phyloP scores from a whole-genome alignment of 2,888 invertebrate genomes.

The Bembecia ichneumoniformis region DNA sequence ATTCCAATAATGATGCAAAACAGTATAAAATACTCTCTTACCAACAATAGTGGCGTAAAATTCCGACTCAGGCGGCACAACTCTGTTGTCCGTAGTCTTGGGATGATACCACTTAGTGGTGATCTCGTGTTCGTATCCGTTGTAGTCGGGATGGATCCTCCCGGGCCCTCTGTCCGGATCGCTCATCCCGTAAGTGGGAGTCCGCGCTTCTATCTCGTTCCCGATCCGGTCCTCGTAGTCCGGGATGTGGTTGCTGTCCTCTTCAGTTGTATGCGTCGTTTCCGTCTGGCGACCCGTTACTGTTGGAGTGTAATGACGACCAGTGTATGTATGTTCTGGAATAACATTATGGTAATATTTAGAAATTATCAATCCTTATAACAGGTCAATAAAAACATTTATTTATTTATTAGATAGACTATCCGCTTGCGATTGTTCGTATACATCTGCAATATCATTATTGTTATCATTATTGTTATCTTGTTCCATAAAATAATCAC shows the following conservation, averaged over 20 bases:
- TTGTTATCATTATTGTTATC: no score
- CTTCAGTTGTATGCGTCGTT: constrained; percentile 60
- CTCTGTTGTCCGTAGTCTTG: constrained; percentile 58
- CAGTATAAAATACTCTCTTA: constrained; percentile 21
- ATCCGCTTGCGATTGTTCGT: no score
- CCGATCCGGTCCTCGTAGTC: constrained; percentile 48
- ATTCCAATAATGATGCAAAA: no score
- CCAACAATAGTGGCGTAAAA: constrained; percentile 65
- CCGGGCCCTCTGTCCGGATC: constrained; percentile 32
- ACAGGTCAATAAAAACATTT: no score
- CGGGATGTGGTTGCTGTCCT: constrained; percentile 53
- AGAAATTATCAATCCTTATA: no score
- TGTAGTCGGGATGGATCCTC: constrained; percentile 48
- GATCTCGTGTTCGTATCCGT: constrained; percentile 53
- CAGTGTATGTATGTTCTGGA: constrained; percentile 47
- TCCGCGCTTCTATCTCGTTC: constrained; percentile 45
- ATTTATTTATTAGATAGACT: no score
- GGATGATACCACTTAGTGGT: constrained; percentile 65
- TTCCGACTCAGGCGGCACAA: constrained; percentile 61
- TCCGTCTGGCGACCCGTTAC: constrained; percentile 38
- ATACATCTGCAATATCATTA: no score
- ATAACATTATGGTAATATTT: constrained; percentile 6
- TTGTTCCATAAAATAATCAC: no score
- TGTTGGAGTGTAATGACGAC: constrained; percentile 50
- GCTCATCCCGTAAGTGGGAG: constrained; percentile 38